Conservation (phyloP, 2,888 invertebrate species). For the Ophonus ardosiacus region DNA sequence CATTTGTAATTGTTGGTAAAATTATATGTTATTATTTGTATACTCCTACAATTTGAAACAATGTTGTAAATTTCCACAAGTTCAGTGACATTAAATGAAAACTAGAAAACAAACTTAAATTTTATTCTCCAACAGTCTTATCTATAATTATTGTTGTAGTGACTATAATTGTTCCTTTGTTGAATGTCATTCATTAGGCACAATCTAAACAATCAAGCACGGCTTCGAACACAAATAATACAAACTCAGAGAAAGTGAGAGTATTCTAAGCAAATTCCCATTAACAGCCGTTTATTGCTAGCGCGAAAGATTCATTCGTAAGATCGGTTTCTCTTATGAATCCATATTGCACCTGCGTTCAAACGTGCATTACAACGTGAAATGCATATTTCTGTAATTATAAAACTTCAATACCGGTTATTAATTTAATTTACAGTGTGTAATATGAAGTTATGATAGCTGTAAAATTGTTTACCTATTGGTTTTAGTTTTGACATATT, state of each 20-base stretch:
- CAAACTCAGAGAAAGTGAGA: conserved; percentile 18
- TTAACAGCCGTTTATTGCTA: conserved; percentile 23
- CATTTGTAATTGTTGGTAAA: too few relatives aligned
- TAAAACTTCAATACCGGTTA: not conserved
- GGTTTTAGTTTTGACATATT: not conserved
- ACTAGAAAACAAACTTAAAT: conserved; percentile 17
- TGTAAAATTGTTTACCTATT: not conserved
- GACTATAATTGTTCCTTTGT: conserved; percentile 31
- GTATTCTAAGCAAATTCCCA: conserved; percentile 35
- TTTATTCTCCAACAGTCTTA: conserved; percentile 6
- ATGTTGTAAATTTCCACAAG: not conserved
- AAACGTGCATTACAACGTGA: not conserved
- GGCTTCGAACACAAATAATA: conserved; percentile 24
- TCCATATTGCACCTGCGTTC: conserved; percentile 24
- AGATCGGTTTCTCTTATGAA: conserved; percentile 16
- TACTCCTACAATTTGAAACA: not conserved
- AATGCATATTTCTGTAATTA: conserved; percentile 1
- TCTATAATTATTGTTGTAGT: not conserved
- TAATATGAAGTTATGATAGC: conserved; percentile 14
- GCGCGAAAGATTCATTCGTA: not conserved
- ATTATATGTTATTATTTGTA: too few relatives aligned
- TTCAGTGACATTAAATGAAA: conserved; percentile 7
- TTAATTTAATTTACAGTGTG: conserved; percentile 26
- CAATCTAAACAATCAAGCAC: conserved; percentile 39
- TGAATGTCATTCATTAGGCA: conserved; percentile 33